Percentiles rank a stretch among this genome's conserved stretches.
phyloP scores from a whole-genome alignment of 2,797 vertebrate species.

The Echiichthys vipera region DNA sequence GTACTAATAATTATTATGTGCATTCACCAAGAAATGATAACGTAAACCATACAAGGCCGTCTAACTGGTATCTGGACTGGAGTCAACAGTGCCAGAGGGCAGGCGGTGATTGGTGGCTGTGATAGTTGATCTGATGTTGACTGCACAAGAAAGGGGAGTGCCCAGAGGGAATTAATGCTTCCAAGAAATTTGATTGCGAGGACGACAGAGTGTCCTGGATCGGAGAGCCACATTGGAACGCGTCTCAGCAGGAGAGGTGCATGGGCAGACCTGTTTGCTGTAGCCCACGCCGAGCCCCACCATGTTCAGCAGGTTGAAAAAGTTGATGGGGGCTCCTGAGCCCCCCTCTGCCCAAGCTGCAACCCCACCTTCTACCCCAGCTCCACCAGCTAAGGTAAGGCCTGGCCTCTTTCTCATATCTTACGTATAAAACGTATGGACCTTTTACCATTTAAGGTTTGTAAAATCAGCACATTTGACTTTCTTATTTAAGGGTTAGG shows the following conservation, averaged over 20 bases:
- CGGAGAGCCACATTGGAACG: not conserved
- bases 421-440: not conserved
- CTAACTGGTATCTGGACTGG: not conserved
- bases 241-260: slow-evolving; percentile 2
- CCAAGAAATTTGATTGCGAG: slow-evolving; percentile 58
- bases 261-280: not conserved
- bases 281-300: not conserved
- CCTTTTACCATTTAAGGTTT: not conserved
- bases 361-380: slow-evolving; percentile 14
- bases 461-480: not conserved
- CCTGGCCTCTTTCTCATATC: not conserved
- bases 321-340: slow-evolving; percentile 53
- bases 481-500: not conserved
- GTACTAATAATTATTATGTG: not conserved
- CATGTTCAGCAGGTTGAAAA: slow-evolving; percentile 79
- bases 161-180: slow-evolving; percentile 71
- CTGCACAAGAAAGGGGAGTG: slow-evolving; percentile 42
- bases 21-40: not conserved
- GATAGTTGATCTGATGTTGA: slow-evolving; percentile 27
- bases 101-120: slow-evolving; percentile 33
- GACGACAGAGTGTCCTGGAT: not conserved
- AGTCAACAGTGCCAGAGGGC: not conserved
- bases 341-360: slow-evolving; percentile 29
- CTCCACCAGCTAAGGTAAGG: slow-evolving; percentile 72
- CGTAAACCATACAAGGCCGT: not conserved